A percentile compares a stretch with the other conserved stretches of the same genome.
phyloP scores from a whole-genome alignment of 2,113 vertebrate genomes.

The Spilogale gracilis region DNA sequence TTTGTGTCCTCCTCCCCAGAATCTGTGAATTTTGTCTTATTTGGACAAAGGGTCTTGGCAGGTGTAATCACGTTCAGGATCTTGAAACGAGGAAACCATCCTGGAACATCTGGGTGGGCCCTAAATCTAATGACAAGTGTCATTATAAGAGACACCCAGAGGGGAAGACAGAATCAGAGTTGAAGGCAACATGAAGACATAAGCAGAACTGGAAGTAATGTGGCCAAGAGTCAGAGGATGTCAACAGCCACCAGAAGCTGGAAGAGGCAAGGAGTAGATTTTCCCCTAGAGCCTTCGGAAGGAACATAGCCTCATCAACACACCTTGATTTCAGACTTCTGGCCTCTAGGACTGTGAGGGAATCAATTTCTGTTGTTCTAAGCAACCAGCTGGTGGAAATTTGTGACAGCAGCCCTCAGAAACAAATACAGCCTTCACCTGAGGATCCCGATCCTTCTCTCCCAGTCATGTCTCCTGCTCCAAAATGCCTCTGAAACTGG shows the following conservation, averaged over 20 bases:
- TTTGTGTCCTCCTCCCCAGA: not conserved
- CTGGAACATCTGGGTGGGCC: not conserved
- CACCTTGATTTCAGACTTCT: not conserved
- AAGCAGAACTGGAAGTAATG: not conserved
- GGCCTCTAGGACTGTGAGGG: not conserved
- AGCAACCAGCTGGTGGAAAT: not conserved
- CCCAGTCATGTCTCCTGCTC: not conserved
- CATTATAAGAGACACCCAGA: not conserved
- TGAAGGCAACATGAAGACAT: not conserved
- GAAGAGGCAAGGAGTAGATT: not conserved
- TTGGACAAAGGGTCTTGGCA: not conserved
- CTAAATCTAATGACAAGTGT: not conserved
- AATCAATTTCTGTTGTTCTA: not conserved
- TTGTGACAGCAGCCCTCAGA: not conserved
- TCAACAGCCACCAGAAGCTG: not conserved
- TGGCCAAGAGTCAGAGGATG: not conserved
- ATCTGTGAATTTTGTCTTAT: not conserved
- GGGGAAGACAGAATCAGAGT: not conserved
- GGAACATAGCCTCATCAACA: not conserved
- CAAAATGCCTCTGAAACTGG: not conserved
- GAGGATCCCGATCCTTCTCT: not conserved
- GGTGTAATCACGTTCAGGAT: not conserved
- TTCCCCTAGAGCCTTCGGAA: not conserved
- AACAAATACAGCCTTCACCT: not conserved
- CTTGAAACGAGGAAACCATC: not conserved